Evolutionary conservation across 2,888 invertebrate species (phyloP).

Genomic region (Geotrupes spiniger): DNA sequence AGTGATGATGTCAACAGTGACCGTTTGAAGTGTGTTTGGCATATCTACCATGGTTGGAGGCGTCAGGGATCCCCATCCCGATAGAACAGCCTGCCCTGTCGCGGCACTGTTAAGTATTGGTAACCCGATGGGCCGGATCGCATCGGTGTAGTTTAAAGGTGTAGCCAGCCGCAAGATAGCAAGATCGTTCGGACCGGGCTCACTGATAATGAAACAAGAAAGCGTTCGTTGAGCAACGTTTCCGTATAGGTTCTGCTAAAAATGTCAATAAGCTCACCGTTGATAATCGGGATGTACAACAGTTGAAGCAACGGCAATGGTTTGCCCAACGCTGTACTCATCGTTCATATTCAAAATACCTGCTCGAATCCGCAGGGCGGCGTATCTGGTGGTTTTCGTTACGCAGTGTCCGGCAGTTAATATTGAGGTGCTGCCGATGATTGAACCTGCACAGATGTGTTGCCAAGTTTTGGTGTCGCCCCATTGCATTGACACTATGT

Average conservation of each 20-base stretch:
- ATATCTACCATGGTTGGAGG: too few relatives aligned
- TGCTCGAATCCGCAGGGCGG: constrained; percentile 25
- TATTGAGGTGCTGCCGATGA: constrained; percentile 43
- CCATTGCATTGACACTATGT: constrained; percentile 45
- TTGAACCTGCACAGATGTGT: constrained; percentile 52
- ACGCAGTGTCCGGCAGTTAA: constrained; percentile 55
- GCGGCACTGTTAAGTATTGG: constrained; percentile 36
- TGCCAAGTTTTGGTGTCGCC: constrained; percentile 10
- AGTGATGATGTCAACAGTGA: too few relatives aligned
- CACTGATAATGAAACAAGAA: constrained; percentile 18
- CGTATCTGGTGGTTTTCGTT: constrained; percentile 11
- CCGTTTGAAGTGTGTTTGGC: too few relatives aligned
- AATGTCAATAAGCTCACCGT: constrained; percentile 25
- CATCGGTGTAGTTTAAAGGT: constrained; percentile 38
- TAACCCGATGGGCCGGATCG: constrained; percentile 44
- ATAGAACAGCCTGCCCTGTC: constrained; percentile 40
- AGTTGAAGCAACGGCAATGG: constrained; percentile 15
- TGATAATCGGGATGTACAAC: constrained; percentile 29
- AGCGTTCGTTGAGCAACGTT: too few relatives aligned
- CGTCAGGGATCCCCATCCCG: constrained; percentile 51
- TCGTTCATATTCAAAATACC: constrained; percentile 32
- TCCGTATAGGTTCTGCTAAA: too few relatives aligned
- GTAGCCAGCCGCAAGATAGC: constrained; percentile 50
- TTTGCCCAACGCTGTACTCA: constrained; percentile 25
- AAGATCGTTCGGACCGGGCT: constrained; percentile 50